Percentiles rank a stretch among this genome's conserved stretches.
These are phyloP conservation scores for Drosophila virilis DNA, from an alignment of 1,140 invertebrate genomes.

Conservation along the genomic window DNA sequence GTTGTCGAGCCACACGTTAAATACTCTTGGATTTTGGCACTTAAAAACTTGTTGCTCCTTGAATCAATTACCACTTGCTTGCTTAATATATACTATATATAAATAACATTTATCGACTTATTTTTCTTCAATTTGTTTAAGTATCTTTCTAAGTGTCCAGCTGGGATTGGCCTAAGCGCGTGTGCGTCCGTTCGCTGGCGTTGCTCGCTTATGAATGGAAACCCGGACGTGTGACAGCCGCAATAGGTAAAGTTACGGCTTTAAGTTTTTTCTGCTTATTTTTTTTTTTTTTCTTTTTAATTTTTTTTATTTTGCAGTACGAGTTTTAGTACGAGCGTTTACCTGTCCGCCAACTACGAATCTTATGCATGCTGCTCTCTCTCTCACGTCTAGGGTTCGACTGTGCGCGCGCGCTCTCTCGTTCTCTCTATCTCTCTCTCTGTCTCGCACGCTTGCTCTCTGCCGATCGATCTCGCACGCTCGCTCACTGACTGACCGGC, in stretches of 20 bases:
- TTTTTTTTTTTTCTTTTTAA: slow-evolving; percentile 5
- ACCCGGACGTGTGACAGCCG: slow-evolving; percentile 55
- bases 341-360: slow-evolving; percentile 34
- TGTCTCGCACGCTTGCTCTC: background rate
- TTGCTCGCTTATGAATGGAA: slow-evolving; percentile 82
- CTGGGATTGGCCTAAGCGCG: slow-evolving; percentile 46
- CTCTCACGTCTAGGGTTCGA: slow-evolving; percentile 8
- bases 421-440: background rate
- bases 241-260: slow-evolving; percentile 70
- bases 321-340: slow-evolving; percentile 40
- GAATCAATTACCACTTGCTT: slow-evolving; percentile 27
- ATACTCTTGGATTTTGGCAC: slow-evolving; percentile 44
- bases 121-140: slow-evolving; percentile 24
- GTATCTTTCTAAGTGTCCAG: slow-evolving; percentile 25
- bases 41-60: slow-evolving; percentile 64
- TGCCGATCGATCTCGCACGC: background rate
- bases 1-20: background rate
- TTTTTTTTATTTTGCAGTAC: slow-evolving; percentile 30
- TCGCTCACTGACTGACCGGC: background rate
- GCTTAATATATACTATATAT: slow-evolving; percentile 20
- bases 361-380: background rate
- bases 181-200: slow-evolving; percentile 72
- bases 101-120: slow-evolving; percentile 4
- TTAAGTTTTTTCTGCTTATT: slow-evolving; percentile 34
- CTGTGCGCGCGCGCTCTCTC: background rate